phyloP scores from a whole-genome alignment of 2,888 invertebrate genomes.

The Eupithecia pulchellata region DNA sequence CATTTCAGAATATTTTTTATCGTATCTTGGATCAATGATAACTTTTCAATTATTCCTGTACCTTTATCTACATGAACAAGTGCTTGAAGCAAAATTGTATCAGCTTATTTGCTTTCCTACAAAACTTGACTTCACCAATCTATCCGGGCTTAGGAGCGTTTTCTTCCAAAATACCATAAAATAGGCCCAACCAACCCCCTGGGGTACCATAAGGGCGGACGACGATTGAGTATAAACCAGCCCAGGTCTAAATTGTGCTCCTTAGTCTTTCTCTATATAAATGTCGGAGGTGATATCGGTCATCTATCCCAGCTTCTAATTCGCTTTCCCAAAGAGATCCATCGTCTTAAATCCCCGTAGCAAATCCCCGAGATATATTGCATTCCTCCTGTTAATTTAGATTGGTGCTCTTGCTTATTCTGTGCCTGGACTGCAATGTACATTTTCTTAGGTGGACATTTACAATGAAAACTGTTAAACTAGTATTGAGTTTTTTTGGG shows the following conservation, averaged over 20 bases:
- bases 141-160: background rate
- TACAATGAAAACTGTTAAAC: slow-evolving; percentile 10
- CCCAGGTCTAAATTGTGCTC: background rate
- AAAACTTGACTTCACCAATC: background rate
- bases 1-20: too few species aligned
- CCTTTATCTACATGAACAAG: too few species aligned
- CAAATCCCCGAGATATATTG: slow-evolving; percentile 68
- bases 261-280: background rate
- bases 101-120: background rate
- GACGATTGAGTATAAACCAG: background rate
- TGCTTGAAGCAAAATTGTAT: background rate
- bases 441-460: slow-evolving; percentile 38
- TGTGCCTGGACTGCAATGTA: slow-evolving; percentile 52
- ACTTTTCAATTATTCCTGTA: too few species aligned
- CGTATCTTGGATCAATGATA: too few species aligned
- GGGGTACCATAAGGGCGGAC: background rate
- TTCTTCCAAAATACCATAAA: background rate
- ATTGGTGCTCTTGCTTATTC: slow-evolving; percentile 42
- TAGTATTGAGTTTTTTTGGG: background rate
- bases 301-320: slow-evolving; percentile 14
- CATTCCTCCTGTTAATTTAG: slow-evolving; percentile 73
- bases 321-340: slow-evolving; percentile 20
- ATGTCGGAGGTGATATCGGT: slow-evolving; percentile 15
- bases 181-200: background rate
- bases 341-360: slow-evolving; percentile 49